A percentile compares a stretch with the other conserved stretches of the same genome.
These are phyloP conservation scores for Troides helena DNA, from an alignment of 2,888 invertebrate species.

Conservation along the genomic window DNA sequence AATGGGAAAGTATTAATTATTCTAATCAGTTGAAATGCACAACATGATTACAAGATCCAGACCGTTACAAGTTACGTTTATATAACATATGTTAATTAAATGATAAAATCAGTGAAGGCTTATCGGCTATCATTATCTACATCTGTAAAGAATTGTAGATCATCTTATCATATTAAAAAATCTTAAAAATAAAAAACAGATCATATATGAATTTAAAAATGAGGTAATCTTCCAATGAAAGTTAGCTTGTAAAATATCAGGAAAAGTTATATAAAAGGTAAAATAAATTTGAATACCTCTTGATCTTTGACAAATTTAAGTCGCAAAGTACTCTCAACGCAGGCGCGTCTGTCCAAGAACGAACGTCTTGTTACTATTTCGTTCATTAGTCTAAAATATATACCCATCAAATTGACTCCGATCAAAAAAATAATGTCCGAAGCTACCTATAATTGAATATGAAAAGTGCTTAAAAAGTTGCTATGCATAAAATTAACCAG, in stretches of 20 bases:
- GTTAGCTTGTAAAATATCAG: too few relatives aligned
- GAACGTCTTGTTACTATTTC: conserved; percentile 93
- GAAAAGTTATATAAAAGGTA: too few relatives aligned
- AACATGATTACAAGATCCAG: background rate
- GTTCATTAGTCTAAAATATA: conserved; percentile 93
- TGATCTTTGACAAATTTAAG: conserved; percentile 91
- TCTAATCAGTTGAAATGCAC: background rate
- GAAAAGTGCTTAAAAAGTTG: background rate
- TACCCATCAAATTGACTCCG: conserved; percentile 89
- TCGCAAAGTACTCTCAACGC: conserved; percentile 90
- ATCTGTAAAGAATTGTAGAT: conserved; percentile 19
- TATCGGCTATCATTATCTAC: conserved; percentile 25
- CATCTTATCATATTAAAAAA: conserved; percentile 4
- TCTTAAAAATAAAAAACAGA: background rate
- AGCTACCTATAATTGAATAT: conserved; percentile 75
- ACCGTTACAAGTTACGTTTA: conserved; percentile 7
- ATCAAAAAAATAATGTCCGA: conserved; percentile 86
- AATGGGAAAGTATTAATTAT: background rate
- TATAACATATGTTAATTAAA: conserved; percentile 24
- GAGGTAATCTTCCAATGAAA: background rate
- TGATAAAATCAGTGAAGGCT: conserved; percentile 17
- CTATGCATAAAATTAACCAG: background rate
- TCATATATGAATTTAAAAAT: too few relatives aligned
- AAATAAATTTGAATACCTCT: conserved; percentile 74
- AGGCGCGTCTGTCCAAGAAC: conserved; percentile 92